These are phyloP conservation scores for Papilio gigon DNA, from an alignment of 2,888 invertebrate species.

Conservation along the genomic window DNA sequence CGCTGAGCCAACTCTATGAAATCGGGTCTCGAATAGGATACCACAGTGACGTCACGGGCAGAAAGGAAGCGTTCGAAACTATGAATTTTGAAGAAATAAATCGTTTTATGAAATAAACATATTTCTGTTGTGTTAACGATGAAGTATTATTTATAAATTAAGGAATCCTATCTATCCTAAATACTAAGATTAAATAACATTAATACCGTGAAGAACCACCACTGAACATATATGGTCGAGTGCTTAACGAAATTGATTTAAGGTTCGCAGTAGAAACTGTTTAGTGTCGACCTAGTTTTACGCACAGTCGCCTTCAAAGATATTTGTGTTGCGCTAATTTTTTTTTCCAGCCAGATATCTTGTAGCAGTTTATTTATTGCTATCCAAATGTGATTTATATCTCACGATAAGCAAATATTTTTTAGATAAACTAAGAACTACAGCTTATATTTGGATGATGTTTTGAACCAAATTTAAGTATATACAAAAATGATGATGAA, in stretches of 20 bases:
- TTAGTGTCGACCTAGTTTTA: constrained; percentile 33
- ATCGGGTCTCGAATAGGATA: constrained; percentile 29
- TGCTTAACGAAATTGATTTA: constrained; percentile 34
- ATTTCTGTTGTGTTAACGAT: not conserved
- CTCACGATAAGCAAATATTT: constrained; percentile 5
- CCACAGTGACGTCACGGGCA: constrained; percentile 27
- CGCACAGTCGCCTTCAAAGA: constrained; percentile 32
- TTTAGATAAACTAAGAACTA: not conserved
- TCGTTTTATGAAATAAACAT: not conserved
- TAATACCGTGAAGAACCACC: constrained; percentile 2
- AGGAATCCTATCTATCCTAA: not conserved
- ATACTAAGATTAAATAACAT: not conserved
- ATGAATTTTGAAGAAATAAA: not conserved
- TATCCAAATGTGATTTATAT: constrained; percentile 5
- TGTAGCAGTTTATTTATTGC: constrained; percentile 12
- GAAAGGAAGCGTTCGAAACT: constrained; percentile 1
- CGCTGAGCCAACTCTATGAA: constrained; percentile 35
- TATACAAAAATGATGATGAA: no score
- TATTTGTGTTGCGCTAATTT: constrained; percentile 32
- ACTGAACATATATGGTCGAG: constrained; percentile 19
- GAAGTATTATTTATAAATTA: not conserved
- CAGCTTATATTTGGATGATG: not conserved
- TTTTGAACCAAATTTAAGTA: no score
- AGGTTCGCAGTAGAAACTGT: constrained; percentile 35
- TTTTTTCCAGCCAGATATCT: constrained; percentile 26